Base-by-base conservation (phyloP, 1,140 invertebrate species). In the Medauroidea extradentata region DNA sequence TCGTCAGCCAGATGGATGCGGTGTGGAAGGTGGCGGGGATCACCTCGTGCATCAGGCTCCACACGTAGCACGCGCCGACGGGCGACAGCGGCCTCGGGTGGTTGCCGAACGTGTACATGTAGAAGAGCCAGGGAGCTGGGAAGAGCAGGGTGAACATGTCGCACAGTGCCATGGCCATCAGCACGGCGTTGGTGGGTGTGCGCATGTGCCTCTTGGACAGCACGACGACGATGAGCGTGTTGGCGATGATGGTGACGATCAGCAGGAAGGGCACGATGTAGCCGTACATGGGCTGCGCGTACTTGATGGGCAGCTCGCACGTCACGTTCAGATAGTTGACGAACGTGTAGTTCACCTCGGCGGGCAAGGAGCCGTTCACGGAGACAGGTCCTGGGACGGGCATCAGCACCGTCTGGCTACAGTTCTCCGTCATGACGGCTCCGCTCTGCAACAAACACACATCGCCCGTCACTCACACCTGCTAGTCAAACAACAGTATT, bases 91-190 rank as follows among this genome's bases (percentile, higher is more conserved):
- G 87, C 68, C 88, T 87, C 69, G 85, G 84, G 68, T 93, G 89
- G 73, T 93, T 88, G 24, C 89, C 89, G 58, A 94, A 85, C 4
- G 90, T 91, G 77, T 93, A 95, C 85, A 94, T 91, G 74, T 95
- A 93, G 70, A 93, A 86, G 11, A 92, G 77, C 80, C 90, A 90
- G 0, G 93, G 93, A 1, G 91, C 85, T 1, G 93, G 91, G 70
- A 92, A 89, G 16, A 94, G 78, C 64, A 96, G 85, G 0, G 94
- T 96, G 69, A 96, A 85, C 83, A 95, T 88, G 76, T 97, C 94
- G 60, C 90, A 91, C 1, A 97, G 80, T 0, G 94, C 94, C 93
- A 97, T 96, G 3, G 89, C 82, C 63, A 87, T 78, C 0, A 89
- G 72, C 4, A 89, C 81, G 1, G 79, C 73, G 71, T 89, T 89